phyloP scores from a whole-genome alignment of 2,888 invertebrate genomes.

The Dysmachus trigonus region DNA sequence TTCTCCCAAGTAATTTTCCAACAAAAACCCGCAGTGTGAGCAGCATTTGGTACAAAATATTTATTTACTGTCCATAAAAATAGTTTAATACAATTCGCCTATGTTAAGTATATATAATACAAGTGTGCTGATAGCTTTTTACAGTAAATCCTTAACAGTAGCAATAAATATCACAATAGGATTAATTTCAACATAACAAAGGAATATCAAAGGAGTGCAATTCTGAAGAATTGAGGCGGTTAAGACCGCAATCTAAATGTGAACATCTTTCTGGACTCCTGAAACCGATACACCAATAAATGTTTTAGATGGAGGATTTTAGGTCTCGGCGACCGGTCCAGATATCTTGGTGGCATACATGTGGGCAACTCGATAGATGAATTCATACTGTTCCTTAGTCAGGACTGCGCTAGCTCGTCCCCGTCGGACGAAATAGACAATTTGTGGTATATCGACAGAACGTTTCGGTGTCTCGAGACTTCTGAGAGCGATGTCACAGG shows the following conservation, averaged over 20 bases:
- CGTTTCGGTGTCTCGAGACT: conserved; percentile 81
- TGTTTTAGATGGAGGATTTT: background rate
- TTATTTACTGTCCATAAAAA: conserved; percentile 23
- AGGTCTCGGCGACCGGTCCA: conserved; percentile 73
- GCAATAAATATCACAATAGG: conserved; percentile 50
- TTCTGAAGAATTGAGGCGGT: conserved; percentile 2
- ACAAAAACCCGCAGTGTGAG: background rate
- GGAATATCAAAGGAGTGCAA: conserved; percentile 38
- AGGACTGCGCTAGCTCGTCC: conserved; percentile 90
- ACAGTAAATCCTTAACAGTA: conserved; percentile 37
- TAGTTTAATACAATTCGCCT: conserved; percentile 26
- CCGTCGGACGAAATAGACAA: conserved; percentile 82
- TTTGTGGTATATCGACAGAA: conserved; percentile 85
- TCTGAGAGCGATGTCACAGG: conserved; percentile 86
- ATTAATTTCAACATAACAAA: conserved; percentile 48
- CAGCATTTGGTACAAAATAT: conserved; percentile 20
- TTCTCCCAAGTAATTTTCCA: background rate
- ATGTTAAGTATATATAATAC: conserved; percentile 33
- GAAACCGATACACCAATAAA: background rate
- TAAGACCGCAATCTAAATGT: background rate
- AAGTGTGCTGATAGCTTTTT: conserved; percentile 25
- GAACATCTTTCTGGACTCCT: background rate
- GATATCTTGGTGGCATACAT: conserved; percentile 86
- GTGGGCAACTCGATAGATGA: conserved; percentile 89
- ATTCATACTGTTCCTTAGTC: conserved; percentile 90